A percentile compares a stretch with the other conserved stretches of the same genome.
These are phyloP conservation scores for Gambusia holbrooki DNA, from an alignment of 2,113 vertebrate species.

Conservation along the genomic window DNA sequence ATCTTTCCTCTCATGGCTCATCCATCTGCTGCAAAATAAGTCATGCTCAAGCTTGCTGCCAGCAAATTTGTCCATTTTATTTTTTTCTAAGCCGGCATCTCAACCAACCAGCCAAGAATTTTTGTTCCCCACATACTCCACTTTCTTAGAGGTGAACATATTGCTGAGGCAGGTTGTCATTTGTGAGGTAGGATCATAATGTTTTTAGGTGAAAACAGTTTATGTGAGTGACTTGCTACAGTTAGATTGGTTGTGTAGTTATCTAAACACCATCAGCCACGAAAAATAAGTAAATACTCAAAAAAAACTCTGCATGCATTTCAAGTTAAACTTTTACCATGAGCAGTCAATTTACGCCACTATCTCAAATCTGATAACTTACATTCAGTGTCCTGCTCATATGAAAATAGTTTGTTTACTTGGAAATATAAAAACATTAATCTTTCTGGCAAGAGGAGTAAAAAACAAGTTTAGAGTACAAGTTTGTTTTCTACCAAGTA, in stretches of 20 bases:
- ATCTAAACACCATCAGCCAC: not conserved
- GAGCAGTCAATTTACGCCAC: constrained; percentile 36
- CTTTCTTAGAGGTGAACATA: not conserved
- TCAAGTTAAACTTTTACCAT: constrained; percentile 9
- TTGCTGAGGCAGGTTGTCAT: not conserved
- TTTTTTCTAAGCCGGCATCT: not conserved
- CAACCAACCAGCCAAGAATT: not conserved
- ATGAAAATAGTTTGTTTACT: constrained; percentile 9
- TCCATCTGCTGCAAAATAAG: constrained; percentile 12
- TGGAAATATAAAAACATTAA: constrained; percentile 32
- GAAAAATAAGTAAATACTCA: not conserved
- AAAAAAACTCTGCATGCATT: constrained; percentile 6
- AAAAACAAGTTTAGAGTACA: not conserved
- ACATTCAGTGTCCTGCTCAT: constrained; percentile 16
- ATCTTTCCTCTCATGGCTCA: constrained; percentile 64
- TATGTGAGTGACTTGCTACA: not conserved
- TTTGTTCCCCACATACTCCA: not conserved
- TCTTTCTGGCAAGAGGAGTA: not conserved
- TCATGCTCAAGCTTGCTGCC: constrained; percentile 6
- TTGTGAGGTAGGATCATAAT: constrained; percentile 5
- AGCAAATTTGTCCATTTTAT: constrained; percentile 2
- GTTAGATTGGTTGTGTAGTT: constrained; percentile 4
- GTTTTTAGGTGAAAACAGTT: constrained; percentile 9
- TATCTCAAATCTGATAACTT: constrained; percentile 27
- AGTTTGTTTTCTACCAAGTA: not conserved